Conservation (phyloP, 2,113 vertebrate genomes). For the Petrocephalus zakoni region DNA sequence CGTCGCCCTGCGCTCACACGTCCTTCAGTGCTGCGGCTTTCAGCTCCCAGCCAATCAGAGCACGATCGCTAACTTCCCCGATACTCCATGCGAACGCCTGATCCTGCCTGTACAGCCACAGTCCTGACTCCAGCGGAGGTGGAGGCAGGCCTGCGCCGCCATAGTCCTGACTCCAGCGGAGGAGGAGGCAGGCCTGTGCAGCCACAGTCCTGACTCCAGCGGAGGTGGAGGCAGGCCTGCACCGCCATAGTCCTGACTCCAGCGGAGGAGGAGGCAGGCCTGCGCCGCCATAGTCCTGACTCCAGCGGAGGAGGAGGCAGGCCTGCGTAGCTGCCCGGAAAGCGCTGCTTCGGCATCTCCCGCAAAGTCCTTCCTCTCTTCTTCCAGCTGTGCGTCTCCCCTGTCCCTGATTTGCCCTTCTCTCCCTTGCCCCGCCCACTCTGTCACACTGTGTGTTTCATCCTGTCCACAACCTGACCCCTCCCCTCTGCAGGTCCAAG, state of each 20-base stretch:
- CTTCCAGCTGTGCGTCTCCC: background rate
- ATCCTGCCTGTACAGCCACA: constrained; percentile 21
- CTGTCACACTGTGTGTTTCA: constrained; percentile 14
- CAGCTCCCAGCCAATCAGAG: constrained; percentile 49
- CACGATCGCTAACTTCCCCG: constrained; percentile 46
- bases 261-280: too few relatives aligned
- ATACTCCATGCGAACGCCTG: constrained; percentile 38
- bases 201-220: too few relatives aligned
- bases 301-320: background rate
- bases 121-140: background rate
- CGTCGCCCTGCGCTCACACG: constrained; percentile 38
- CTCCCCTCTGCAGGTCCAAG: constrained; percentile 14
- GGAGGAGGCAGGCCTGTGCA: background rate
- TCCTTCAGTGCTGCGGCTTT: constrained; percentile 34
- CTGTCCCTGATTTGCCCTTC: constrained; percentile 36
- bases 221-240: background rate
- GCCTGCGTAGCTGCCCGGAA: background rate
- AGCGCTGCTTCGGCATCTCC: background rate
- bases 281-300: too few relatives aligned
- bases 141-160: background rate
- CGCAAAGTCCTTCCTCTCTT: background rate
- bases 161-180: too few relatives aligned
- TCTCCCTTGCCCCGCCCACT: constrained; percentile 17
- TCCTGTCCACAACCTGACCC: constrained; percentile 21
- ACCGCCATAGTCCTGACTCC: background rate